A percentile compares a stretch with the other conserved stretches of the same genome.
Conservation (phyloP, 2,113 vertebrate species). For the Spheniscus mendiculus region DNA sequence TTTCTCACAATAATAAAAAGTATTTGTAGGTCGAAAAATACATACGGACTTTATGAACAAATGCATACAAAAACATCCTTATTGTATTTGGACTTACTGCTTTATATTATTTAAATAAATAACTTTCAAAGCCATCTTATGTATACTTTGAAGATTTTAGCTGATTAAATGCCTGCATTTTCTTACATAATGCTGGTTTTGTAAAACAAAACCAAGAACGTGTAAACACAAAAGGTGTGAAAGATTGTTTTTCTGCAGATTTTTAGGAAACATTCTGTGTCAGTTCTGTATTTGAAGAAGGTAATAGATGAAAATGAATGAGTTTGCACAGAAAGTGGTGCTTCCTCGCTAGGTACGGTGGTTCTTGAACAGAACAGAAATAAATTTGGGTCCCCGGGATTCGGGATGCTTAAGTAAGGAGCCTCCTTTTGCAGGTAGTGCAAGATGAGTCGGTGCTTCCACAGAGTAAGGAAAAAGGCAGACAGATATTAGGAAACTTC, state of each 20-base stretch:
- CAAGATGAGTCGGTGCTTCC: rapidly evolving
- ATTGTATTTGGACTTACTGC: background rate
- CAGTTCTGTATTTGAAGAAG: background rate
- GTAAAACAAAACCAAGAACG: background rate
- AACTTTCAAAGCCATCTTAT: background rate
- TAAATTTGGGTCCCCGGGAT: background rate
- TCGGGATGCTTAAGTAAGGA: background rate
- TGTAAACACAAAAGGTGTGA: background rate
- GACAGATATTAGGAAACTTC: background rate
- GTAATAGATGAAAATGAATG: background rate
- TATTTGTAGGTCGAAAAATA: background rate
- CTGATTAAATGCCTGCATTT: background rate
- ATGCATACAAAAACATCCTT: background rate
- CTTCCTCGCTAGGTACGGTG: background rate
- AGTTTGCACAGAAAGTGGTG: background rate
- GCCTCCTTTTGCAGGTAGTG: background rate
- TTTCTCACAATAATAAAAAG: background rate
- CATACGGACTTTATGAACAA: background rate
- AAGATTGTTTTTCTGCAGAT: background rate
- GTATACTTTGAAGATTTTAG: background rate
- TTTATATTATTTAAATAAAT: background rate
- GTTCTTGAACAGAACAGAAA: background rate
- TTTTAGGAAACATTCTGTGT: background rate
- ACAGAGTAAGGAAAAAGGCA: background rate
- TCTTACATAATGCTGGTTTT: background rate